Conservation (phyloP, 2,113 vertebrate genomes). For the Nothocercus nigrocapillus region DNA sequence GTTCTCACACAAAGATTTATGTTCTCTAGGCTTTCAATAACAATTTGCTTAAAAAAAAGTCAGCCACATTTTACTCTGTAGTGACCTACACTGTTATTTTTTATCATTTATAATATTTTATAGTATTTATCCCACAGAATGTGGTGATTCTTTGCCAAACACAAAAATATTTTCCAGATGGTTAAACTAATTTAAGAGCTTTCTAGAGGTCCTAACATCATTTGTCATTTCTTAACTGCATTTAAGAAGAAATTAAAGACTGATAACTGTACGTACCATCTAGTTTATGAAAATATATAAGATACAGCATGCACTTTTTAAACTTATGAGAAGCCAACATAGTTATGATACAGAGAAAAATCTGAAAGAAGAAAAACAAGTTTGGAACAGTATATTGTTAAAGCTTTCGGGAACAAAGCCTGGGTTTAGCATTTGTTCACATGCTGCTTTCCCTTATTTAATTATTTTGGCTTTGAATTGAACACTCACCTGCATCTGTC, state of each 20-base stretch:
- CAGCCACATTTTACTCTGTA: background rate
- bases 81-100: background rate
- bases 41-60: background rate
- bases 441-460: background rate
- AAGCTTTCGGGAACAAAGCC: background rate
- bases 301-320: background rate
- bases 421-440: background rate
- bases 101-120: background rate
- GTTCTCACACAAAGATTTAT: background rate
- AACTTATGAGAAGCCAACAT: background rate
- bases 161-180: background rate
- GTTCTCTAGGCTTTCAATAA: background rate
- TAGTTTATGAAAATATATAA: background rate
- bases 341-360: background rate
- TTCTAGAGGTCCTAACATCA: background rate
- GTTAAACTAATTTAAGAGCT: background rate
- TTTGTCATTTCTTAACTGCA: background rate
- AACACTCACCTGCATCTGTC: conserved; percentile 6
- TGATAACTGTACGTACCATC: background rate
- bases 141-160: background rate
- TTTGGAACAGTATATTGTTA: background rate
- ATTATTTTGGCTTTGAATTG: conserved; percentile 11
- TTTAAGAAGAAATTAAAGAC: background rate
- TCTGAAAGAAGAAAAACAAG: background rate
- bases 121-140: background rate